These are phyloP conservation scores for Epinephelus fuscoguttatus DNA, from an alignment of 2,113 vertebrate genomes.

Conservation along the genomic window DNA sequence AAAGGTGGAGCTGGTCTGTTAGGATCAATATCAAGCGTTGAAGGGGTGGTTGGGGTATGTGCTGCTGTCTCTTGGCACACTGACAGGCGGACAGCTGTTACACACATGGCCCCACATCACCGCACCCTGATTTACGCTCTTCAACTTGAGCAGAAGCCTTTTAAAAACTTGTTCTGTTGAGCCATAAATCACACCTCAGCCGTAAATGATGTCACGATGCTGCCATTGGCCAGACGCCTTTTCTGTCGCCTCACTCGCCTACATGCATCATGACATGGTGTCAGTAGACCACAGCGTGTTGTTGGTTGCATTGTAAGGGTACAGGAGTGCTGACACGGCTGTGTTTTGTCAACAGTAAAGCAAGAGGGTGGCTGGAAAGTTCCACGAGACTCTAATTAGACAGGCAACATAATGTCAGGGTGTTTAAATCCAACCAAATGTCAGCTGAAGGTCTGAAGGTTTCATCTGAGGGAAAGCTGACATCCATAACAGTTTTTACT, in stretches of 20 bases:
- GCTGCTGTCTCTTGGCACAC: conserved; percentile 35
- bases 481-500: neutral
- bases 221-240: conserved; percentile 6
- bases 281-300: conserved; percentile 60
- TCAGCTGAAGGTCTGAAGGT: conserved; percentile 32
- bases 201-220: conserved; percentile 14
- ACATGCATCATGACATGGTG: conserved; percentile 28
- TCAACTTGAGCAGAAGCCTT: conserved; percentile 7
- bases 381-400: conserved; percentile 64
- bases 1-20: conserved; percentile 49
- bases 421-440: conserved; percentile 25
- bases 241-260: conserved; percentile 29
- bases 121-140: conserved; percentile 30
- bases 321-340: conserved; percentile 47
- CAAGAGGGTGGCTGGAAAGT: conserved; percentile 76
- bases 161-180: conserved; percentile 6
- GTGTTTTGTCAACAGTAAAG: conserved; percentile 76
- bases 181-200: conserved; percentile 21
- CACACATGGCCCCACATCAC: conserved; percentile 33
- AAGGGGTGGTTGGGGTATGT: conserved; percentile 19
- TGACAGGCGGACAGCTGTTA: conserved; percentile 56
- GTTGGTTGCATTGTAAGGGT: conserved; percentile 62
- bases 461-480: conserved; percentile 44
- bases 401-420: conserved; percentile 54
- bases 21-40: conserved; percentile 59